phyloP scores from a whole-genome alignment of 2,888 invertebrate species.

The Cerastoderma edule region DNA sequence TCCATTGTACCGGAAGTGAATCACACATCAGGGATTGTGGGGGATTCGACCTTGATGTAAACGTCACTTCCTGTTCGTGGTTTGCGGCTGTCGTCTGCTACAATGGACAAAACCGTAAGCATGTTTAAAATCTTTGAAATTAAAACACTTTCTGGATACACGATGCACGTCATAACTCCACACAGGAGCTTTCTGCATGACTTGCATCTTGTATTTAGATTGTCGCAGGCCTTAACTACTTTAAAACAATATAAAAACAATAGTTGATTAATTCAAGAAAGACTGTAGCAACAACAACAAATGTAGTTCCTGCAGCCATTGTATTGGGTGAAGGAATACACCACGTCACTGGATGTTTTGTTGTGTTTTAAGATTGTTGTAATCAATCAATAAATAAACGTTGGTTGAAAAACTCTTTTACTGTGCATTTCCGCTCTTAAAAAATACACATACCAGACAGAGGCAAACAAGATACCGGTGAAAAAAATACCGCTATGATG shows the following conservation, averaged over 20 bases:
- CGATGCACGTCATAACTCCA: neutral
- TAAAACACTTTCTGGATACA: no score
- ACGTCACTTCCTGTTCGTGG: slow-evolving; percentile 46
- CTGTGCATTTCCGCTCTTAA: no score
- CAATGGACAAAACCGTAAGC: slow-evolving; percentile 40
- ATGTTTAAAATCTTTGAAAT: neutral
- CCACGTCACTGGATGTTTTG: no score
- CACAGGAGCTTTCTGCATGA: neutral
- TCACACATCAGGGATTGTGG: slow-evolving; percentile 35
- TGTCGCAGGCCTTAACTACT: neutral
- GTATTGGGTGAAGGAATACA: no score
- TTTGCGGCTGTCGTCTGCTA: slow-evolving; percentile 54
- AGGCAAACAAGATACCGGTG: no score
- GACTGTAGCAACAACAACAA: neutral
- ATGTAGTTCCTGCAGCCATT: no score
- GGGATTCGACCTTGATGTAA: slow-evolving; percentile 39
- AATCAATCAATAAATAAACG: no score
- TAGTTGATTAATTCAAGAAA: neutral
- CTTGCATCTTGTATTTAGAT: neutral
- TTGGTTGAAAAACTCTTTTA: no score
- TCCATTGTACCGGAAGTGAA: slow-evolving; percentile 49
- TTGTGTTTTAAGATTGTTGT: no score
- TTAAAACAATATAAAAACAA: neutral
- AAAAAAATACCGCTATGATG: no score
- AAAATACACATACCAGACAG: no score